Percentiles rank a stretch among this genome's conserved stretches.
These are phyloP conservation scores for Hylaea fasciaria DNA, from an alignment of 2,888 invertebrate species.

Conservation along the genomic window DNA sequence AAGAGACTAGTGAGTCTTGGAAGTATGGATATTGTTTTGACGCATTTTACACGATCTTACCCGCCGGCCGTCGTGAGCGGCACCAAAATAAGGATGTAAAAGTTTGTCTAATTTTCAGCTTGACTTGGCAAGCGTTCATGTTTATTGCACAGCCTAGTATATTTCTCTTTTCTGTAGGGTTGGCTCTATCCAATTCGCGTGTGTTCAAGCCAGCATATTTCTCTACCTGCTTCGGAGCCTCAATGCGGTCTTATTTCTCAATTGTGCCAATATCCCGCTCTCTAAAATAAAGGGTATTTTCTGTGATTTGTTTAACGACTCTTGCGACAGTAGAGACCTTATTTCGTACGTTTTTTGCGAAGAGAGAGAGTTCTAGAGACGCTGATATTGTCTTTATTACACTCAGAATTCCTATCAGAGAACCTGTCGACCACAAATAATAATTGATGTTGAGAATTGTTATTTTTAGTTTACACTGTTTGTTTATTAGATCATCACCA, in stretches of 20 bases:
- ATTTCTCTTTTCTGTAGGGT: background rate
- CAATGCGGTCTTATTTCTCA: conserved; percentile 50
- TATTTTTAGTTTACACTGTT: no score
- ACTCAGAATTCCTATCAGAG: background rate
- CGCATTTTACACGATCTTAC: no score
- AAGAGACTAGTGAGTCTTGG: background rate
- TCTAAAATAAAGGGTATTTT: conserved; percentile 49
- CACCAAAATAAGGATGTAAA: no score
- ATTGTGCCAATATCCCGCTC: conserved; percentile 52
- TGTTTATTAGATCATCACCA: no score
- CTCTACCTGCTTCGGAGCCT: conserved; percentile 22
- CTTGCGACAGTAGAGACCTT: conserved; percentile 46
- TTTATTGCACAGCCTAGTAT: background rate
- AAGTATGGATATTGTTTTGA: no score
- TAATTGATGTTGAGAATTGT: no score
- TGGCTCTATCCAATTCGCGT: conserved; percentile 10
- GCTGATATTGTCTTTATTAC: background rate
- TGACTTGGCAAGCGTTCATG: background rate
- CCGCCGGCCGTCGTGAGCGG: no score
- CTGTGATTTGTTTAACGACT: conserved; percentile 61
- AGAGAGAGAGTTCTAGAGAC: background rate
- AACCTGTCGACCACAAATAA: background rate
- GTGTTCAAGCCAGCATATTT: conserved; percentile 17
- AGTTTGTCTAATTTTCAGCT: background rate
- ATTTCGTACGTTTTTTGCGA: conserved; percentile 11